Evolutionary conservation across 2,888 invertebrate species (phyloP).

Genomic region (Matsumyia berberina): DNA sequence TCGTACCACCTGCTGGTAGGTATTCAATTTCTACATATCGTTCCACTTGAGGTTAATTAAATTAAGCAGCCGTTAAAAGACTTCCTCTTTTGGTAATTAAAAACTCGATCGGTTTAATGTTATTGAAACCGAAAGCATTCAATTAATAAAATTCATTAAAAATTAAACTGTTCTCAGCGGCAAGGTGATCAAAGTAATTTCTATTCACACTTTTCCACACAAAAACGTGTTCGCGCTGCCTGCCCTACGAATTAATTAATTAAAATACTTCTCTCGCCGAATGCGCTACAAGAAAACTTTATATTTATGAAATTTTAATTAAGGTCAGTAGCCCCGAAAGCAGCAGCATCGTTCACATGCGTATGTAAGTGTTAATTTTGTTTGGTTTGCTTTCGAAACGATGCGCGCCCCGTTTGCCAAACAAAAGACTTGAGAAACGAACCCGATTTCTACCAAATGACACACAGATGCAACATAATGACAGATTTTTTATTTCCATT

Average conservation of each 20-base stretch:
- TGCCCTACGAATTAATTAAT: constrained; percentile 50
- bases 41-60: constrained; percentile 1
- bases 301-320: constrained; percentile 59
- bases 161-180: constrained; percentile 18
- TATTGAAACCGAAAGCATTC: constrained; percentile 18
- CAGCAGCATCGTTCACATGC: not conserved
- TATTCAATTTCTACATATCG: not conserved
- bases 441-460: constrained; percentile 14
- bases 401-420: constrained; percentile 5
- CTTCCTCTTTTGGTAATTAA: constrained; percentile 36
- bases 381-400: constrained; percentile 36
- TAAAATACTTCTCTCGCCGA: constrained; percentile 35
- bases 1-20: not conserved
- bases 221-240: constrained; percentile 20
- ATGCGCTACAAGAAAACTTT: constrained; percentile 25
- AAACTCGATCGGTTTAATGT: not conserved
- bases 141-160: constrained; percentile 31
- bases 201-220: constrained; percentile 23
- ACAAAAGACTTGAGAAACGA: constrained; percentile 46
- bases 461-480: constrained; percentile 13
- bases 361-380: constrained; percentile 29
- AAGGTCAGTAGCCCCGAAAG: constrained; percentile 59
- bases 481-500: not conserved
- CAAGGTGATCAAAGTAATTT: constrained; percentile 55
- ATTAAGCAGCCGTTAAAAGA: constrained; percentile 4